Conservation (phyloP, 2,888 invertebrate species). For the Diplolepis rosae region DNA sequence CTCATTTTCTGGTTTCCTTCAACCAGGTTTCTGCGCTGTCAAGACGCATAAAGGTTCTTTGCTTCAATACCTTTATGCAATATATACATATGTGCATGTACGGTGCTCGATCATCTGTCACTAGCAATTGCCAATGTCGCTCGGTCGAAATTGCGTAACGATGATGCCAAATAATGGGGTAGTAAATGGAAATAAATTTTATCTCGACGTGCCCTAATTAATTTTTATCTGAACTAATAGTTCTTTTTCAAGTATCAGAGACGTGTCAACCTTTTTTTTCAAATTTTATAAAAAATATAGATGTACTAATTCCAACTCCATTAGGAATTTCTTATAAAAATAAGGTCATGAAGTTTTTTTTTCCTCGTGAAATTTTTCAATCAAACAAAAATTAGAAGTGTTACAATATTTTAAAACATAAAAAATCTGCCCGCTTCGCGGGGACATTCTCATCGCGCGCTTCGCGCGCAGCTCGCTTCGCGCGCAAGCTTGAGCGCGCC, state of each 20-base stretch:
- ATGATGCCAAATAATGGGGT: slow-evolving; percentile 10
- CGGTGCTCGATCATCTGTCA: not conserved
- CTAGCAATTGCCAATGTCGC: not conserved
- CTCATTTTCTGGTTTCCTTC: not conserved
- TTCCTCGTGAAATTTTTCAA: no score
- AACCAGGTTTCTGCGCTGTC: not conserved
- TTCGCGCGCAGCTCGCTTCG: no score
- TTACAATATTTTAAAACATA: no score
- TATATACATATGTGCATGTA: not conserved
- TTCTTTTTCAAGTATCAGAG: not conserved
- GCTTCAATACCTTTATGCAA: not conserved
- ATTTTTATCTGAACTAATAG: slow-evolving; percentile 4
- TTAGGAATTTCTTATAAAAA: no score
- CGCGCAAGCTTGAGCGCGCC: no score
- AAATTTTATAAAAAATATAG: not conserved
- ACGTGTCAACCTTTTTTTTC: not conserved
- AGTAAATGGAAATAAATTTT: not conserved
- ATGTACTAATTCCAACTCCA: not conserved
- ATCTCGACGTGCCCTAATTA: not conserved
- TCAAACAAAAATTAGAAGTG: no score
- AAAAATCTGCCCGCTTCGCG: no score
- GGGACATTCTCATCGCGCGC: no score
- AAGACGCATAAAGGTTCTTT: not conserved
- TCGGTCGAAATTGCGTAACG: not conserved
- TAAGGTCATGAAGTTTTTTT: no score